phyloP scores from a whole-genome alignment of 2,888 invertebrate species.

The Hydrotaea diabolus region DNA sequence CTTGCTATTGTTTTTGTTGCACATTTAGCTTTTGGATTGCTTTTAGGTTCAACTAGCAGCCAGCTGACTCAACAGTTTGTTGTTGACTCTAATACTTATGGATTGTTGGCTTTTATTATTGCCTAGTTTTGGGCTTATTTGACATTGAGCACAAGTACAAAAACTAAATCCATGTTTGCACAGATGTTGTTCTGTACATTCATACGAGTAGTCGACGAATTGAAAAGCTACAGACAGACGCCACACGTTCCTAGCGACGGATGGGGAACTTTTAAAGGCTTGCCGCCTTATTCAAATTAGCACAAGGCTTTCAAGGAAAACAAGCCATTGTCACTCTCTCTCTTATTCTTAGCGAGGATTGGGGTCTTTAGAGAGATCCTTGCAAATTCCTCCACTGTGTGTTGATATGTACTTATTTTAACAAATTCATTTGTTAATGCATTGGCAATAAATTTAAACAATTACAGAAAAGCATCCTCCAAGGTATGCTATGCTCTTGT shows the following conservation, averaged over 20 bases:
- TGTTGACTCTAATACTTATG: constrained; percentile 63
- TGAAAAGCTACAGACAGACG: no score
- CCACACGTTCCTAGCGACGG: no score
- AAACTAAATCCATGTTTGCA: constrained; percentile 24
- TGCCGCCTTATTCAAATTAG: no score
- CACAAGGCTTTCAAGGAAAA: no score
- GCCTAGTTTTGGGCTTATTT: constrained; percentile 61
- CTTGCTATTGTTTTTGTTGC: neutral
- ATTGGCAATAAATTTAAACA: constrained; percentile 53
- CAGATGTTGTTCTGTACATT: constrained; percentile 44
- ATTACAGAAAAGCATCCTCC: constrained; percentile 33
- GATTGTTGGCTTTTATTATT: constrained; percentile 64
- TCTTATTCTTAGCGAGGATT: no score
- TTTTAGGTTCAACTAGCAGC: neutral
- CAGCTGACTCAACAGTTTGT: constrained; percentile 69
- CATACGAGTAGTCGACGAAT: neutral
- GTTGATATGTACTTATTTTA: neutral
- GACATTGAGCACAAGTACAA: constrained; percentile 54
- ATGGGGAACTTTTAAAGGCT: no score
- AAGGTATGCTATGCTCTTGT: constrained; percentile 23
- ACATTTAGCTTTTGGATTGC: neutral
- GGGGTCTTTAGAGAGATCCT: no score
- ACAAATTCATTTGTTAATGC: constrained; percentile 29
- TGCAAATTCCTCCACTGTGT: neutral
- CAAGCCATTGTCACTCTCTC: no score